Evolutionary conservation across 2,113 vertebrate genomes (phyloP).

Genomic region (Cyanoderma ruficeps): DNA sequence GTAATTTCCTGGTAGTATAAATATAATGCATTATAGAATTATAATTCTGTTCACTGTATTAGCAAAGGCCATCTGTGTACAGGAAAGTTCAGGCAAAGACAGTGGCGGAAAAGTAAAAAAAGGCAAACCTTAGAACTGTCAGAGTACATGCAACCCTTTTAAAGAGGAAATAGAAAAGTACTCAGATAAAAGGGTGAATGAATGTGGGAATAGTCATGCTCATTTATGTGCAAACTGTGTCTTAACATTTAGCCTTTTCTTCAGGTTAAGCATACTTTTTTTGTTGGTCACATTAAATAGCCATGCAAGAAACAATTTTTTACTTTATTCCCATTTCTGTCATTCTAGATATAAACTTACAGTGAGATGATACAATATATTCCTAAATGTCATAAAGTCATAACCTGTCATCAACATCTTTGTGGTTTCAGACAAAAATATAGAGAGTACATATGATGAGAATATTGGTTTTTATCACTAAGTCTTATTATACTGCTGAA

Average conservation of each 20-base stretch:
- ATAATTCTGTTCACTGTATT: background rate
- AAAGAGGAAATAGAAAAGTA: background rate
- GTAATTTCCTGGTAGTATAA: background rate
- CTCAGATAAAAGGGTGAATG: background rate
- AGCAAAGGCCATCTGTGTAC: background rate
- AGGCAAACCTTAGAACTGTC: background rate
- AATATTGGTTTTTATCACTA: background rate
- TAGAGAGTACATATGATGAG: background rate
- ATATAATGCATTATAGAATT: background rate
- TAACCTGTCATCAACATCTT: background rate
- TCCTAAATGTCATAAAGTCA: background rate
- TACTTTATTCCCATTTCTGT: background rate
- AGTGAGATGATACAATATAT: background rate
- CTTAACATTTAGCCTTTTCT: background rate
- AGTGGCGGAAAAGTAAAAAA: background rate
- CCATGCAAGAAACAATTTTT: background rate
- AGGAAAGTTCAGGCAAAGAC: background rate
- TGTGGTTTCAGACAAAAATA: background rate
- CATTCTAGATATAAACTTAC: background rate
- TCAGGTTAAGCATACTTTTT: background rate
- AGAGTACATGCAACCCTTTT: background rate
- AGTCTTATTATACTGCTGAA: background rate
- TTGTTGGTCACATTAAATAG: background rate
- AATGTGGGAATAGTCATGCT: background rate
- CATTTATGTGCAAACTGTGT: background rate